These are phyloP conservation scores for Diuraphis noxia DNA, from an alignment of 1,140 invertebrate genomes.

Conservation along the genomic window DNA sequence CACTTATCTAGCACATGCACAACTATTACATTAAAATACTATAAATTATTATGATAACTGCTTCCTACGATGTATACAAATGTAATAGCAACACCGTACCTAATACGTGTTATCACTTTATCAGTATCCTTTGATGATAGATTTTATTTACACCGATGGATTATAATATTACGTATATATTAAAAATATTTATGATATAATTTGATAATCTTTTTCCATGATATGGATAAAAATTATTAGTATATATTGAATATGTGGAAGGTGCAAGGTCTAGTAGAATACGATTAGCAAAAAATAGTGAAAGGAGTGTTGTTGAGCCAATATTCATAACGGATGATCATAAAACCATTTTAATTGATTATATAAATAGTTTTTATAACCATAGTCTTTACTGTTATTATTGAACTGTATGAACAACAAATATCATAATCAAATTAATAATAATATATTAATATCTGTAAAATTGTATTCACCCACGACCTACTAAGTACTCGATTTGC, in stretches of 20 bases:
- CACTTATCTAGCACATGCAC: not conserved
- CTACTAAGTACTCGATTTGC: not conserved
- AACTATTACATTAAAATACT: not conserved
- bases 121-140: too few species aligned
- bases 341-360: too few species aligned
- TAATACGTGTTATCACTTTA: too few species aligned
- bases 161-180: not conserved
- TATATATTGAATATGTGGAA: too few species aligned
- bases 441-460: not conserved
- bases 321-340: not conserved
- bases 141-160: too few species aligned
- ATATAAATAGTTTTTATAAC: too few species aligned
- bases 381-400: too few species aligned
- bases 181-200: not conserved
- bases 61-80: not conserved
- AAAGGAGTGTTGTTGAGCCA: not conserved
- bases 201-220: not conserved
- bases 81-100: not conserved
- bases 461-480: not conserved
- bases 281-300: too few species aligned
- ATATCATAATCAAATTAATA: not conserved
- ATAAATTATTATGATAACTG: not conserved
- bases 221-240: not conserved
- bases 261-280: not conserved
- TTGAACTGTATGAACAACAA: not conserved